These are phyloP conservation scores for Prosapia bicincta DNA, from an alignment of 2,888 invertebrate genomes.

Conservation along the genomic window DNA sequence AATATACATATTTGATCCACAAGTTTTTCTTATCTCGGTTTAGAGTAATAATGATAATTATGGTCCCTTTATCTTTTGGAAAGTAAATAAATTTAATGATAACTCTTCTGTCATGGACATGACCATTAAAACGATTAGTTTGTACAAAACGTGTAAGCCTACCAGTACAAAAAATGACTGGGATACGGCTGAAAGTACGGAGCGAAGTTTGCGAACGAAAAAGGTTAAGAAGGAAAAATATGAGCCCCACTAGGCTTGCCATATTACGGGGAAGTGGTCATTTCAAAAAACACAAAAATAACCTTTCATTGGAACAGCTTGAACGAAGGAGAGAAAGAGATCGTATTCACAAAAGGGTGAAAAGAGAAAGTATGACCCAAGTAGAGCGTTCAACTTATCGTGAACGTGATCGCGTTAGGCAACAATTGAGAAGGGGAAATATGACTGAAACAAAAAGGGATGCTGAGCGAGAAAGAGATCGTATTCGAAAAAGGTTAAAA, in stretches of 20 bases:
- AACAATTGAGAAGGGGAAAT: neutral
- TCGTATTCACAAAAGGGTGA: neutral
- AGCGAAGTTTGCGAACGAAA: neutral
- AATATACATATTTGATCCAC: too few species aligned
- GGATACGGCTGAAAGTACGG: neutral
- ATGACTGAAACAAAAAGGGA: neutral
- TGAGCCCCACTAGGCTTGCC: neutral
- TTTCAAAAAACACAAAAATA: neutral
- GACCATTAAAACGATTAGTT: neutral
- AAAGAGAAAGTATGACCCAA: neutral
- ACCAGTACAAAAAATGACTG: neutral
- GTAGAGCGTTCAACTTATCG: neutral
- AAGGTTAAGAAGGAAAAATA: neutral
- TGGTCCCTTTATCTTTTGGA: neutral
- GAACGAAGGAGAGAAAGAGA: neutral
- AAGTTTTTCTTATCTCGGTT: neutral
- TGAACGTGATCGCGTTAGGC: neutral
- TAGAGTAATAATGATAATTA: neutral
- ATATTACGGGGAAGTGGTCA: neutral
- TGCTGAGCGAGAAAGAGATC: neutral
- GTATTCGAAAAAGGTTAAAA: neutral
- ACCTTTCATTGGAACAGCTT: neutral
- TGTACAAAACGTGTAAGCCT: neutral
- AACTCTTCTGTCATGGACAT: neutral
- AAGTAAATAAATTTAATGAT: neutral